phyloP scores from a whole-genome alignment of 2,888 invertebrate genomes.

The Cryptocephalus primarius region DNA sequence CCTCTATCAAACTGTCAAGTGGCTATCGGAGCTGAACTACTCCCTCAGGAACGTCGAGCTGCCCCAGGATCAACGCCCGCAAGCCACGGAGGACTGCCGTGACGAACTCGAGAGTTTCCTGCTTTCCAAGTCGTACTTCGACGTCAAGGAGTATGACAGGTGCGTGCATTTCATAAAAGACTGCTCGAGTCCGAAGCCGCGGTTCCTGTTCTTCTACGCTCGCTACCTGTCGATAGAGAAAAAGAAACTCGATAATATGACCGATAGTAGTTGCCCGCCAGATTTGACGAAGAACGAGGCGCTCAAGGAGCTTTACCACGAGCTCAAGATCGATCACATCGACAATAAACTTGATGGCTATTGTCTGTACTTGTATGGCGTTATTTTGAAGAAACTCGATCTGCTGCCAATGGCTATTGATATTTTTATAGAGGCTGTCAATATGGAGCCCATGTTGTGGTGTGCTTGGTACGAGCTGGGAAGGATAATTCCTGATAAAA shows the following conservation, averaged over 20 bases:
- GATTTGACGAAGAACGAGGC: slow-evolving; percentile 44
- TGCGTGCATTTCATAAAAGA: slow-evolving; percentile 70
- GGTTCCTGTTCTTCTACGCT: slow-evolving; percentile 78
- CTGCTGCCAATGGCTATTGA: slow-evolving; percentile 67
- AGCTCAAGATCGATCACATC: slow-evolving; percentile 46
- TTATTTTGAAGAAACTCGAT: slow-evolving; percentile 80
- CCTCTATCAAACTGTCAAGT: slow-evolving; percentile 71
- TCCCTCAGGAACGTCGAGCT: slow-evolving; percentile 58
- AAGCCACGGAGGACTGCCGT: slow-evolving; percentile 39
- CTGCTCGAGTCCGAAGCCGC: slow-evolving; percentile 56
- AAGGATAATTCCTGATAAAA: slow-evolving; percentile 59
- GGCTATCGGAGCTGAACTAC: slow-evolving; percentile 78
- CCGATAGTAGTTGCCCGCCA: slow-evolving; percentile 45
- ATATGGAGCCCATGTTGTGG: slow-evolving; percentile 80
- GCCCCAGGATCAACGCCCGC: slow-evolving; percentile 40
- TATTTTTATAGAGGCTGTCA: slow-evolving; percentile 67
- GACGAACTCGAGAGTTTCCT: slow-evolving; percentile 64
- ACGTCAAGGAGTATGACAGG: slow-evolving; percentile 82
- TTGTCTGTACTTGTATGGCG: slow-evolving; percentile 78
- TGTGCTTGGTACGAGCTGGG: slow-evolving; percentile 91
- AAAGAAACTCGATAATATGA: slow-evolving; percentile 74
- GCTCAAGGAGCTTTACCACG: slow-evolving; percentile 45
- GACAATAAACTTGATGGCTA: slow-evolving; percentile 72
- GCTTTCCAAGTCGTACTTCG: slow-evolving; percentile 80
- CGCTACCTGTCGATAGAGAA: slow-evolving; percentile 84